Base-by-base conservation (phyloP, 2,797 vertebrate genomes). In the Trematomus bernacchii region DNA sequence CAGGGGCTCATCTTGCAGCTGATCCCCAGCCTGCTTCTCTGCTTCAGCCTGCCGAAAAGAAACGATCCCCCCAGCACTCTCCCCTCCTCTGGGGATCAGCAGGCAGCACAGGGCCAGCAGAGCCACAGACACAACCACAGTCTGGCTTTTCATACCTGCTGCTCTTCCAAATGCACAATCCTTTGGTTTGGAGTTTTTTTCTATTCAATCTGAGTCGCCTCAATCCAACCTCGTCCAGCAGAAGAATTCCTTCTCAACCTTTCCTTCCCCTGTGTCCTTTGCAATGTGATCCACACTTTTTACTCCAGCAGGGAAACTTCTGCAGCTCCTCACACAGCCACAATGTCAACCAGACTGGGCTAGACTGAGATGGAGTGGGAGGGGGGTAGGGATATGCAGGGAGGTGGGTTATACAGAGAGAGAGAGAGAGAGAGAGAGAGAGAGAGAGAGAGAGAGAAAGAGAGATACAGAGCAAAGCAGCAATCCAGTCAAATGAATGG, bases 61-160 rank as follows among this genome's bases (percentile, higher is more conserved):
- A 58, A 86, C 10, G 1, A 93, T 73, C 37, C 89, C 86, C 74
- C 89, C 91, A 1, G 93, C 90, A 2, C 82, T 87, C 58, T 89
- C 80, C 64, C 87, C 92, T 82, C 69, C 85, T 67, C 68, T 82
- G 82, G 90, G 92, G 58, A 90, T 77, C 88, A 94, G 73, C 58
- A 91, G 77, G 70, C 89, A 93, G 84, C 91, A 90, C 60, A 94
- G 72, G 66, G 87, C 93, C 87, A 94, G 83, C 79, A 93, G 85
- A 78, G 79, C 88, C 85, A 77, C 82, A 67, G 77, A 85, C 72
- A 78, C 73, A 72, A 86, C 71, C 80, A 83, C 77, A 58, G 71
- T 46, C 58, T 77, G 82, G 74, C 79, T 77, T 72, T 63, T 90
- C 93, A 94, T 94, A 77, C 73, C 84, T 83, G 73, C 80, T 75